Evolutionary conservation across 2,113 vertebrate species (phyloP).

Genomic region (Ursus arctos): DNA sequence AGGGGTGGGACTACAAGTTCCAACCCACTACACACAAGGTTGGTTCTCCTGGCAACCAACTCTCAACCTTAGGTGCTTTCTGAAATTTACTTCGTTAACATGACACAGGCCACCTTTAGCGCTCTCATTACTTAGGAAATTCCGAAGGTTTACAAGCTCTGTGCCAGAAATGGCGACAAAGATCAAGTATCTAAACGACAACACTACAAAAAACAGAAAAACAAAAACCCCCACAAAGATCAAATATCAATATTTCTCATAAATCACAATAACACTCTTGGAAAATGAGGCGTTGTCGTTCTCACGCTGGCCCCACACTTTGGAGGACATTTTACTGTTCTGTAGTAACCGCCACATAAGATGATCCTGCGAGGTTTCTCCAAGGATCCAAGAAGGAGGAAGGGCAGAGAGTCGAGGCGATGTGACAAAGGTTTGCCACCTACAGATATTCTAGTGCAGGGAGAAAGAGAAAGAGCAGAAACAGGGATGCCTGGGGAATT

Average conservation of each 20-base stretch:
- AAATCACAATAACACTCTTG: background rate
- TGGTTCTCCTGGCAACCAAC: background rate
- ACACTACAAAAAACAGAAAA: no score
- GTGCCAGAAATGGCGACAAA: background rate
- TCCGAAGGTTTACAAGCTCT: background rate
- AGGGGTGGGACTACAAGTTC: background rate
- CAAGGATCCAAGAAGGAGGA: background rate
- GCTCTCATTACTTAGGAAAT: background rate
- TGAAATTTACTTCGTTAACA: background rate
- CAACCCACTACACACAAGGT: background rate
- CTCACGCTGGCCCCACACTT: background rate
- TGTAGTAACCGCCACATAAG: background rate
- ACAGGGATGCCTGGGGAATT: background rate
- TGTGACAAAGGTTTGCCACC: accelerated
- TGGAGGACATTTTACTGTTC: background rate
- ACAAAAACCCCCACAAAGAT: background rate
- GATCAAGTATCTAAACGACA: background rate
- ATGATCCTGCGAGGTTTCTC: background rate
- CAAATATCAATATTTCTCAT: background rate
- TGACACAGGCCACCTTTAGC: background rate
- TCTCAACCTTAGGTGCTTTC: background rate
- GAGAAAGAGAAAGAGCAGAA: background rate
- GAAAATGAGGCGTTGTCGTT: background rate
- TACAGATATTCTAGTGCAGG: background rate
- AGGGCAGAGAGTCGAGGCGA: background rate